These are phyloP conservation scores for Actinostola sp. DNA, from an alignment of 92 coral and sea anemone species.

Conservation along the genomic window DNA sequence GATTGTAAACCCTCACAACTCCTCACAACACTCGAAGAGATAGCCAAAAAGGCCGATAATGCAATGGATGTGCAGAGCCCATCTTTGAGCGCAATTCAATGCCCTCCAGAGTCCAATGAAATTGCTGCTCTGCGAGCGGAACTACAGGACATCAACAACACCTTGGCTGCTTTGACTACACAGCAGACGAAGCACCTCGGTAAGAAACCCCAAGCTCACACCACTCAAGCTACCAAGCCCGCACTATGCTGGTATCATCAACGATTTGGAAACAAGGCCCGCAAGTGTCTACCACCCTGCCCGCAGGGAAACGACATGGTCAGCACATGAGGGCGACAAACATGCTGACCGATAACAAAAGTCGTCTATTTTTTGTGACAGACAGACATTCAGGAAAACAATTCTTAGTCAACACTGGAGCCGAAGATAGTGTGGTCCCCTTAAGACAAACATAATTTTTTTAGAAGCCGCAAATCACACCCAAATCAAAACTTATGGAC, in stretches of 20 bases:
- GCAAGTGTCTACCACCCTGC: too few species aligned
- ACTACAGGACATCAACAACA: constrained; percentile 14
- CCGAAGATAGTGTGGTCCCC: too few species aligned
- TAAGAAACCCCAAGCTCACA: background rate
- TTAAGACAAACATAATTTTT: too few species aligned
- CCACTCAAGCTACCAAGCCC: background rate
- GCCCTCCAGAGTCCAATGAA: background rate
- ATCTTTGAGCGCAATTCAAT: background rate
- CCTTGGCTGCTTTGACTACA: constrained; percentile 18
- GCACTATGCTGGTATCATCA: background rate
- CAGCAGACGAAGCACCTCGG: background rate
- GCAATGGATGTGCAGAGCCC: constrained; percentile 12
- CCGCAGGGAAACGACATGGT: too few species aligned
- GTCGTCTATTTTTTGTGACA: too few species aligned
- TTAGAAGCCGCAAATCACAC: too few species aligned
- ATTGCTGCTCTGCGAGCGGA: constrained; percentile 10
- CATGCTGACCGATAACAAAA: too few species aligned
- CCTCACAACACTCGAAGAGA: constrained; percentile 11
- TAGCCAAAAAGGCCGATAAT: background rate
- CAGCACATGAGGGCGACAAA: too few species aligned
- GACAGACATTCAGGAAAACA: too few species aligned
- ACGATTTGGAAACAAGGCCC: too few species aligned
- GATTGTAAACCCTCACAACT: constrained; percentile 56
- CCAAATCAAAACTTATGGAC: too few species aligned
- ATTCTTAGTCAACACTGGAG: too few species aligned